These are phyloP conservation scores for Oceanodroma leucorhoa DNA, from an alignment of 2,797 vertebrate genomes.

Conservation along the genomic window DNA sequence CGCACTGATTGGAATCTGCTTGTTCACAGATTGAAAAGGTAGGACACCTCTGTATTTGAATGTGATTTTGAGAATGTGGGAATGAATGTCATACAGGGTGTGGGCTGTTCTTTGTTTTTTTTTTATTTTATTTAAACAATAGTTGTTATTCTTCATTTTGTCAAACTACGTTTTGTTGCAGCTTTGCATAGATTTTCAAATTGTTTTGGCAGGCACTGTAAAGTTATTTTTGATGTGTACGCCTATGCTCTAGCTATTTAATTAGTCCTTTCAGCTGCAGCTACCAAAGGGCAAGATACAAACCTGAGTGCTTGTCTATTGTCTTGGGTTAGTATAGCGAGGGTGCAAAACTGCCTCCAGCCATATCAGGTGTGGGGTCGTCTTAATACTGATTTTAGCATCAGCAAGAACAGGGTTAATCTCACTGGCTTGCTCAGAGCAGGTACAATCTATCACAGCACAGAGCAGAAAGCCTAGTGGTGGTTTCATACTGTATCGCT, in stretches of 20 bases:
- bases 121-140: neutral
- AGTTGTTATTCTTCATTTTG: neutral
- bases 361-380: fast-evolving
- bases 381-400: neutral
- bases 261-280: neutral
- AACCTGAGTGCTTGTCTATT: neutral
- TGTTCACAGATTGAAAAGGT: slow-evolving; percentile 69
- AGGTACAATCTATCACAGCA: neutral
- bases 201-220: neutral
- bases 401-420: slow-evolving; percentile 32
- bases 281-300: neutral
- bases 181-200: neutral
- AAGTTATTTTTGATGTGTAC: neutral
- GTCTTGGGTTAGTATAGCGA: neutral
- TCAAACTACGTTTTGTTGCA: neutral
- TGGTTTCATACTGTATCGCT: slow-evolving; percentile 40
- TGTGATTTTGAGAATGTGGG: neutral
- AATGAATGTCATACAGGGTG: neutral
- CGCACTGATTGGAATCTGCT: slow-evolving; percentile 53
- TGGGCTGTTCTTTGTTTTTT: neutral
- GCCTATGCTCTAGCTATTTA: neutral
- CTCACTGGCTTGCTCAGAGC: neutral
- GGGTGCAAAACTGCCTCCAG: neutral
- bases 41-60: slow-evolving; percentile 52
- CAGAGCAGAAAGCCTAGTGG: neutral